Percentiles rank a stretch among this genome's conserved stretches.
Conservation (phyloP, 2,113 vertebrate species). For the Drymodes brunneopygia region DNA sequence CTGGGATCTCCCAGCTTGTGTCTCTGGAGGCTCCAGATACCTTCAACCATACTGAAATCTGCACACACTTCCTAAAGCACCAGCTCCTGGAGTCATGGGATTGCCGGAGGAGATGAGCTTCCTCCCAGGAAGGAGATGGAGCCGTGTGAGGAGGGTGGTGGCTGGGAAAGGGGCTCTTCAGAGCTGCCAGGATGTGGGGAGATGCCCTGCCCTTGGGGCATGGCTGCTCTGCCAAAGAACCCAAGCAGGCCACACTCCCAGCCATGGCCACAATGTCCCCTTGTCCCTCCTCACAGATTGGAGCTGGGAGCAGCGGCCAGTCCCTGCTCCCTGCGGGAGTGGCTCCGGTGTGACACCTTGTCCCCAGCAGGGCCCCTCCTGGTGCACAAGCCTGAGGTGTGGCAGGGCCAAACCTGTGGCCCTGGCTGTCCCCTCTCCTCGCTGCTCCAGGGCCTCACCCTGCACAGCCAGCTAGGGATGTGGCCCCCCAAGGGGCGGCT, state of each 20-base stretch:
- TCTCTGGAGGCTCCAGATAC: constrained; percentile 11
- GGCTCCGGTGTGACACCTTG: neutral
- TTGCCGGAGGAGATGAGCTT: neutral
- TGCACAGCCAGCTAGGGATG: neutral
- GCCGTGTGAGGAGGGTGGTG: neutral
- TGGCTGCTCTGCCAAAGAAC: neutral
- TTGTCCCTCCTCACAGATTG: neutral
- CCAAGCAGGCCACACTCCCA: accelerated
- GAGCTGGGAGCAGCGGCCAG: neutral
- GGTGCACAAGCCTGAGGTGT: accelerated
- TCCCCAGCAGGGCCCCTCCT: neutral
- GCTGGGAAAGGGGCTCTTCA: neutral
- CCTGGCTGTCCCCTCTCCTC: neutral
- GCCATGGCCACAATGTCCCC: accelerated
- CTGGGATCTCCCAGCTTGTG: constrained; percentile 5
- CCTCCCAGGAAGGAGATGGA: neutral
- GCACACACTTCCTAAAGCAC: neutral
- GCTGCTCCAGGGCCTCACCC: neutral
- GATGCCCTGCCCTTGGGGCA: neutral
- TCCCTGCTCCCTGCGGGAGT: neutral
- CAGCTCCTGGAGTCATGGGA: neutral
- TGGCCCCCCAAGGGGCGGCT: neutral
- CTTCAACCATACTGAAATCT: neutral
- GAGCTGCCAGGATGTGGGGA: neutral
- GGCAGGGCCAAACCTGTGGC: neutral